Conservation (phyloP, 37 sponge, comb jelly and placozoan genomes). For the Mnemiopsis leidyi region DNA sequence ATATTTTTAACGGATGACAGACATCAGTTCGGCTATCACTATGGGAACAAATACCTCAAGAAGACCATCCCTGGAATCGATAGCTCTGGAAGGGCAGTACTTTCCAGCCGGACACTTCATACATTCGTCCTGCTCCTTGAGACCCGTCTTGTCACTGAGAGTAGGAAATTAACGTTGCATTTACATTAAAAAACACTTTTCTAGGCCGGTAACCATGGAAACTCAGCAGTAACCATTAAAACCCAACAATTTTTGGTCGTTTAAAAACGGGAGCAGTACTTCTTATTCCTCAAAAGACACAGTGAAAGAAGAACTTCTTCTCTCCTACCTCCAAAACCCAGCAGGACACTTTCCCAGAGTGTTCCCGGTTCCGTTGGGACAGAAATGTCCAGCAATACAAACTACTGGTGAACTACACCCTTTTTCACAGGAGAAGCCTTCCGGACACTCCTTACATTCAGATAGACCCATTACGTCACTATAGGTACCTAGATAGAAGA, state of each 20-base stretch:
- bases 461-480: not conserved
- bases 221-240: too few species aligned
- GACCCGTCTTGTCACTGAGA: constrained; percentile 63
- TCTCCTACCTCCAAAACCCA: constrained; percentile 46
- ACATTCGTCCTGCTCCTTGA: constrained; percentile 43
- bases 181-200: too few species aligned
- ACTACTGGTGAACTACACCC: not conserved
- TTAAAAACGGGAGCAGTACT: too few species aligned
- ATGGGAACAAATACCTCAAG: too few species aligned
- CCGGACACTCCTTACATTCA: constrained; percentile 51
- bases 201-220: too few species aligned
- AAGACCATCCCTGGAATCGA: not conserved
- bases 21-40: too few species aligned
- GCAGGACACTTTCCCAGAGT: constrained; percentile 43
- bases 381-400: constrained; percentile 65
- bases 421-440: constrained; percentile 37
- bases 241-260: too few species aligned
- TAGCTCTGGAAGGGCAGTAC: constrained; percentile 21
- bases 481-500: constrained; percentile 45
- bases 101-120: constrained; percentile 63
- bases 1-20: too few species aligned
- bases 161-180: too few species aligned
- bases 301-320: too few species aligned
- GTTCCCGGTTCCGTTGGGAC: constrained; percentile 45
- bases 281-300: too few species aligned